phyloP scores from a whole-genome alignment of 2,113 vertebrate genomes.

The Ameiurus melas region DNA sequence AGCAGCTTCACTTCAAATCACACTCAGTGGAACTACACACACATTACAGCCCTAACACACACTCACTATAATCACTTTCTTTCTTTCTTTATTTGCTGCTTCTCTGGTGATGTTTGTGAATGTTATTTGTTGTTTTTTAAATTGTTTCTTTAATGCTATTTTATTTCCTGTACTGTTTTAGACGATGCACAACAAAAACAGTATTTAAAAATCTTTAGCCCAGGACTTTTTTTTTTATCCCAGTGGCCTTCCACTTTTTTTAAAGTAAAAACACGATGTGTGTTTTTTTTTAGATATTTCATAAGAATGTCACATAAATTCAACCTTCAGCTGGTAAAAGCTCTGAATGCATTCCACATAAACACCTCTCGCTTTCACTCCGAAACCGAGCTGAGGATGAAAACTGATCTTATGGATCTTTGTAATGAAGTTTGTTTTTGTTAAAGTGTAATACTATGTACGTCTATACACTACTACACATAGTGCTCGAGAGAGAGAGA shows the following conservation, averaged over 20 bases:
- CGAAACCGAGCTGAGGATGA: not conserved
- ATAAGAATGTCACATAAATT: not conserved
- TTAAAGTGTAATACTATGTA: no score
- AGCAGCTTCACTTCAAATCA: not conserved
- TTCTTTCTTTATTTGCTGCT: not conserved
- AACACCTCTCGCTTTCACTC: not conserved
- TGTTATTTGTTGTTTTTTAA: not conserved
- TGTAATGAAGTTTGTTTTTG: not conserved
- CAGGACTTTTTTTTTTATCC: not conserved
- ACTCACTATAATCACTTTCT: not conserved
- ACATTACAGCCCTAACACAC: not conserved
- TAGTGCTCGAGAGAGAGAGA: not conserved
- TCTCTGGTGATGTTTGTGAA: not conserved
- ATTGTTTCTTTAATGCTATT: not conserved
- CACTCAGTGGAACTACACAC: not conserved
- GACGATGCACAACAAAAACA: not conserved
- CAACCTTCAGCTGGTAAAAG: not conserved
- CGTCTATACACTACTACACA: no score
- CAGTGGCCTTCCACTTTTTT: not conserved
- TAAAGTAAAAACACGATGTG: not conserved
- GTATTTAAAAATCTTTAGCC: not conserved
- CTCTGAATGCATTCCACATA: not conserved
- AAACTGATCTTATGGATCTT: not conserved
- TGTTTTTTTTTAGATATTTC: not conserved
- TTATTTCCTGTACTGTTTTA: not conserved